Evolutionary conservation across 2,888 invertebrate genomes (phyloP).

Genomic region (Dendrolimus houi): DNA sequence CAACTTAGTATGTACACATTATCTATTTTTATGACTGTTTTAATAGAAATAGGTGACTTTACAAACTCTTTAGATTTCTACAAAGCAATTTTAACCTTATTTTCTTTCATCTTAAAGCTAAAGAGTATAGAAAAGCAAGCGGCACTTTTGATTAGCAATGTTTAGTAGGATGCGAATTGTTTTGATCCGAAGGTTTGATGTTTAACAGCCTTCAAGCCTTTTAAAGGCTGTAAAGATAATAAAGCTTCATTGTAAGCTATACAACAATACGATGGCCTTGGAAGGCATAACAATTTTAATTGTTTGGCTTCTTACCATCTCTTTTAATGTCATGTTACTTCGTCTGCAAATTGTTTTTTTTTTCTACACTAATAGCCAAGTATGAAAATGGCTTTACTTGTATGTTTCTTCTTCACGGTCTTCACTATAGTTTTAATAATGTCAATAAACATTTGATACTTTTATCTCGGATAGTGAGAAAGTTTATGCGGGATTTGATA

Average conservation of each 20-base stretch:
- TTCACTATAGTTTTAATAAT: no score
- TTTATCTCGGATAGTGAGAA: no score
- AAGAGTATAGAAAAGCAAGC: constrained; percentile 10
- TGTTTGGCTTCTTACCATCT: no score
- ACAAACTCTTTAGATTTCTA: constrained; percentile 12
- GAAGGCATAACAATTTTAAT: no score
- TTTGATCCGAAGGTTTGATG: constrained; percentile 26
- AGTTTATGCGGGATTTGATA: no score
- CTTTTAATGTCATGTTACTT: no score
- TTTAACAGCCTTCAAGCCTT: background rate
- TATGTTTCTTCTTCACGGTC: no score
- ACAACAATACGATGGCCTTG: background rate
- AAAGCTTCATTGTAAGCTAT: background rate
- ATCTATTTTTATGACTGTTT: constrained; percentile 50
- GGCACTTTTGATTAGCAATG: constrained; percentile 39
- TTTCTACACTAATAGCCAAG: no score
- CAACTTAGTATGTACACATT: constrained; percentile 38
- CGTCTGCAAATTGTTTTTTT: no score
- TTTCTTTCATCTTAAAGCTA: constrained; percentile 10
- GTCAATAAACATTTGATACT: no score
- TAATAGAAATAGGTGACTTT: constrained; percentile 37
- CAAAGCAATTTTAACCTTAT: constrained; percentile 19
- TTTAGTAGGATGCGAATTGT: constrained; percentile 32
- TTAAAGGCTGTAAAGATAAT: constrained; percentile 6
- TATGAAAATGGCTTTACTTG: no score